These are phyloP conservation scores for Tachysurus vachellii DNA, from an alignment of 2,113 vertebrate genomes.

Conservation along the genomic window DNA sequence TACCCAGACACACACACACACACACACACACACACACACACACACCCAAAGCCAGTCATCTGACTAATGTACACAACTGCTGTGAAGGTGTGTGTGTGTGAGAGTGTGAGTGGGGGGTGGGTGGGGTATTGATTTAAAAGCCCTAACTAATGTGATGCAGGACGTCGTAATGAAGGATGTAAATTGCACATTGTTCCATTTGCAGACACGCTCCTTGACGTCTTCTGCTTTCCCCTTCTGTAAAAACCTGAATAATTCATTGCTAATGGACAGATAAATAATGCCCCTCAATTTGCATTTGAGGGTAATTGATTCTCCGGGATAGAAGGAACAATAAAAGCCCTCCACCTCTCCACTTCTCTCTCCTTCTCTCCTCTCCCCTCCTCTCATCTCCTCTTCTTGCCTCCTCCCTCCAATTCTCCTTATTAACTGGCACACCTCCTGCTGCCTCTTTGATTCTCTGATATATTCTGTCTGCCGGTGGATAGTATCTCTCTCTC, in stretches of 20 bases:
- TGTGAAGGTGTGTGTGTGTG: not conserved
- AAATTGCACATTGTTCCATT: constrained; percentile 50
- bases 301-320: constrained; percentile 73
- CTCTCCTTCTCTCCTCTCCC: not conserved
- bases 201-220: constrained; percentile 34
- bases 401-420: constrained; percentile 31
- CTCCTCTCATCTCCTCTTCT: not conserved
- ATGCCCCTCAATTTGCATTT: constrained; percentile 71
- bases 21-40: constrained; percentile 15
- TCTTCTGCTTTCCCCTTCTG: constrained; percentile 44
- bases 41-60: not conserved
- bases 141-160: constrained; percentile 48
- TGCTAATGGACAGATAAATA: constrained; percentile 71
- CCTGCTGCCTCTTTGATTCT: constrained; percentile 24
- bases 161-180: constrained; percentile 39
- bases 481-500: constrained; percentile 36
- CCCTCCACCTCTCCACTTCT: constrained; percentile 43
- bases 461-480: constrained; percentile 22
- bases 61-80: constrained; percentile 23
- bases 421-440: constrained; percentile 47
- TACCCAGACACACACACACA: not conserved
- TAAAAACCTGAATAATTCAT: constrained; percentile 77
- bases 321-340: constrained; percentile 75
- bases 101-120: not conserved
- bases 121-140: constrained; percentile 47